phyloP scores from a whole-genome alignment of 2,113 vertebrate genomes.

The Rhinopomastus cyanomelas region DNA sequence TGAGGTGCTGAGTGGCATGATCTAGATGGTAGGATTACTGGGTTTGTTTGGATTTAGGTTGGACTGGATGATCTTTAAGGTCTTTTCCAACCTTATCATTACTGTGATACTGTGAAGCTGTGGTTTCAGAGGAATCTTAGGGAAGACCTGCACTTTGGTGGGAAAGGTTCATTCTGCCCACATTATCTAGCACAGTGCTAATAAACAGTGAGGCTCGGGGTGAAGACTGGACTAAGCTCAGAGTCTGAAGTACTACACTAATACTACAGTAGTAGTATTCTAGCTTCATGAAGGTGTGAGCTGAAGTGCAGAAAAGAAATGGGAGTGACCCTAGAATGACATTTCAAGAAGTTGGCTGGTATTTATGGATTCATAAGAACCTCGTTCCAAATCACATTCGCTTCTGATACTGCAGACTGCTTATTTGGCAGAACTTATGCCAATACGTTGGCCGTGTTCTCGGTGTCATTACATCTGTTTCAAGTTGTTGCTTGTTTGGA shows the following conservation, averaged over 20 bases:
- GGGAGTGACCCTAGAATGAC: slow-evolving; percentile 19
- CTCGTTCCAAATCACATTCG: slow-evolving; percentile 18
- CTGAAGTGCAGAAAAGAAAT: slow-evolving; percentile 42
- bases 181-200: neutral
- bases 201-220: neutral
- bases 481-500: slow-evolving; percentile 53
- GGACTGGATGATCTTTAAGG: no score
- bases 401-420: slow-evolving; percentile 47
- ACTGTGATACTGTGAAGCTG: no score
- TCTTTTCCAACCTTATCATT: no score
- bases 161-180: neutral
- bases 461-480: slow-evolving; percentile 48
- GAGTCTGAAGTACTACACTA: no score
- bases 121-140: neutral
- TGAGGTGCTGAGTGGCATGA: no score
- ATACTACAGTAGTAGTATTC: slow-evolving; percentile 18
- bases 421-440: slow-evolving; percentile 40
- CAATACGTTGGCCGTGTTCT: slow-evolving; percentile 3
- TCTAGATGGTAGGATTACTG: no score
- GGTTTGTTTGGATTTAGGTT: no score
- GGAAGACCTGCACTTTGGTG: neutral
- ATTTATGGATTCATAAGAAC: slow-evolving; percentile 34
- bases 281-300: neutral
- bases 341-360: neutral
- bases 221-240: neutral